Conservation (phyloP, 2,888 invertebrate genomes). For the Oegoconia quadripuncta region DNA sequence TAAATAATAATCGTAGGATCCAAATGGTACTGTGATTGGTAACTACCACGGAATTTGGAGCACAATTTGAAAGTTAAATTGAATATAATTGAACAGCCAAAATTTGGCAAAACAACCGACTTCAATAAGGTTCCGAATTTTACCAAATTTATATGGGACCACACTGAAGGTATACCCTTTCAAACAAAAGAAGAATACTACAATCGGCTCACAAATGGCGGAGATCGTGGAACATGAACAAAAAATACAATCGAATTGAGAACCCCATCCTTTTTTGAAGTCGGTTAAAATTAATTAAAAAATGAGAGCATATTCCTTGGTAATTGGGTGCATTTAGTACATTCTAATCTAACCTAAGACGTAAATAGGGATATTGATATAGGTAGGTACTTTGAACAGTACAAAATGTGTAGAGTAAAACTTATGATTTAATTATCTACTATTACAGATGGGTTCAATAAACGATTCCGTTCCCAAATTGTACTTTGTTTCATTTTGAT, state of each 20-base stretch:
- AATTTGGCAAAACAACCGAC: slow-evolving; percentile 3
- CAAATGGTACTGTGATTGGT: slow-evolving; percentile 69
- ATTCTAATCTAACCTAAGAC: slow-evolving; percentile 60
- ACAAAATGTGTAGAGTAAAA: slow-evolving; percentile 73
- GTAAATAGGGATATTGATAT: slow-evolving; percentile 59
- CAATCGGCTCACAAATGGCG: no score
- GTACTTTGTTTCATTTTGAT: slow-evolving; percentile 46
- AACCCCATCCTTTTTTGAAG: neutral
- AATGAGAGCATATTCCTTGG: slow-evolving; percentile 38
- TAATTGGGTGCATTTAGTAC: slow-evolving; percentile 62
- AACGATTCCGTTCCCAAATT: slow-evolving; percentile 76
- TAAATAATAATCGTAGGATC: slow-evolving; percentile 49
- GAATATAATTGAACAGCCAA: slow-evolving; percentile 5
- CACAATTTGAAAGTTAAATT: slow-evolving; percentile 42
- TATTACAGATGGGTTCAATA: slow-evolving; percentile 77
- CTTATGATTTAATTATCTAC: slow-evolving; percentile 74
- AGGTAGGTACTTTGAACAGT: slow-evolving; percentile 78
- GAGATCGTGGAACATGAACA: no score
- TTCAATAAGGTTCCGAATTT: neutral
- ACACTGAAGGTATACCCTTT: no score
- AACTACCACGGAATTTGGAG: slow-evolving; percentile 55
- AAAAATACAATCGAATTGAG: no score
- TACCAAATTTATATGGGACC: no score
- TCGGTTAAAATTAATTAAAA: slow-evolving; percentile 6
- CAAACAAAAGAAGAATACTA: no score